These are phyloP conservation scores for Pyrrhosoma nymphula DNA, from an alignment of 2,888 invertebrate species.

Conservation along the genomic window DNA sequence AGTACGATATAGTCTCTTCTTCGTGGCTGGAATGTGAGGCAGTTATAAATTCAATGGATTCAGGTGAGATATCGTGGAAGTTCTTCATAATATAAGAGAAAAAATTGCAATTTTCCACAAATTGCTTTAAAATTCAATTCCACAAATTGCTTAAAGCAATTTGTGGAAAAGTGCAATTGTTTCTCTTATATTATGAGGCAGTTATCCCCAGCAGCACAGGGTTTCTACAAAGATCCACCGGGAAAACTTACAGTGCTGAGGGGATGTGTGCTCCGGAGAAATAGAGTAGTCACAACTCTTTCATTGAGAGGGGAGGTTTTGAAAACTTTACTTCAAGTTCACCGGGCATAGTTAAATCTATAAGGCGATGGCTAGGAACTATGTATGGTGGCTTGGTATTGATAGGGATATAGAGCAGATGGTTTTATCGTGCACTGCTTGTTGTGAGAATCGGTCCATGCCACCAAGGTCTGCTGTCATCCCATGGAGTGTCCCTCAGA, in stretches of 20 bases:
- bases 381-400: conserved; percentile 70
- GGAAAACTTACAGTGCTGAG: background rate
- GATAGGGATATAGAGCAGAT: conserved; percentile 70
- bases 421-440: conserved; percentile 70
- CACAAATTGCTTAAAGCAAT: no score
- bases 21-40: no score
- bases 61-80: no score
- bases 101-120: no score
- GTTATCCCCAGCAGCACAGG: no score
- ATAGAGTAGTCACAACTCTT: conserved; percentile 70
- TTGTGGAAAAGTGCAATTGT: no score
- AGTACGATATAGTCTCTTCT: no score
- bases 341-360: background rate
- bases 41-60: no score
- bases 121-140: no score
- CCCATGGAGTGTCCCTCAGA: conserved; percentile 69
- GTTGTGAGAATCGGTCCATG: conserved; percentile 69
- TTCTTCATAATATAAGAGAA: no score
- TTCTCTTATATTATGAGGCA: no score
- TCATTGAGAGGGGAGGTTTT: conserved; percentile 68
- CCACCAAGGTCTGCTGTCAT: conserved; percentile 70
- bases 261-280: background rate
- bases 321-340: conserved; percentile 69
- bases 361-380: conserved; percentile 34
- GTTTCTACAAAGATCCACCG: no score